Percentiles rank a stretch among this genome's conserved stretches.
These are phyloP conservation scores for Tetragonisca angustula DNA, from an alignment of 2,888 invertebrate species.

Conservation along the genomic window DNA sequence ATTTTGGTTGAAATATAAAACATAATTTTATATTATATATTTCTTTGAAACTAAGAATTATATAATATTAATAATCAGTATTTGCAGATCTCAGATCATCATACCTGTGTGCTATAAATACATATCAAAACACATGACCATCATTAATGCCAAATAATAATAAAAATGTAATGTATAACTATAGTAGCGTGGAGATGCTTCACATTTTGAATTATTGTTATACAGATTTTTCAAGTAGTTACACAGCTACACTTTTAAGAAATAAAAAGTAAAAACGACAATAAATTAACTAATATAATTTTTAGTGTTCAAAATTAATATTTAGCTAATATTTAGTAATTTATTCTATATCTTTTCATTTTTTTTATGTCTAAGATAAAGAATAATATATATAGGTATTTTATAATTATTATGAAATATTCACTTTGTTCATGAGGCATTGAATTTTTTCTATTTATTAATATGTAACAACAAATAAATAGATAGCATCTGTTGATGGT, in stretches of 20 bases:
- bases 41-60: background rate
- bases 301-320: slow-evolving; percentile 59
- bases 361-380: slow-evolving; percentile 79
- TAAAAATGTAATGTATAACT: slow-evolving; percentile 75
- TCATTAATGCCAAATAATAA: slow-evolving; percentile 76
- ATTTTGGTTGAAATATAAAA: slow-evolving; percentile 1
- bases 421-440: slow-evolving; percentile 78
- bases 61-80: background rate
- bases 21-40: background rate
- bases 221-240: slow-evolving; percentile 39
- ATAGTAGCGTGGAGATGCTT: slow-evolving; percentile 78
- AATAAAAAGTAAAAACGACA: slow-evolving; percentile 52
- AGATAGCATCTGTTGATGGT: slow-evolving; percentile 82
- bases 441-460: slow-evolving; percentile 78
- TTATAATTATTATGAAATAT: slow-evolving; percentile 81
- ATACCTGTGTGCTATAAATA: slow-evolving; percentile 30
- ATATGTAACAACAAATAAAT: slow-evolving; percentile 83
- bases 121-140: slow-evolving; percentile 56
- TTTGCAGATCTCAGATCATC: slow-evolving; percentile 7
- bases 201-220: slow-evolving; percentile 56
- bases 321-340: slow-evolving; percentile 77
- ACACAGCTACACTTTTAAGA: slow-evolving; percentile 42
- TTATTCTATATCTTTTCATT: slow-evolving; percentile 74
- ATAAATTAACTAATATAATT: slow-evolving; percentile 61
- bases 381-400: slow-evolving; percentile 79